Base-by-base conservation (phyloP, 2,113 vertebrate genomes). In the Psittacus erithacus region DNA sequence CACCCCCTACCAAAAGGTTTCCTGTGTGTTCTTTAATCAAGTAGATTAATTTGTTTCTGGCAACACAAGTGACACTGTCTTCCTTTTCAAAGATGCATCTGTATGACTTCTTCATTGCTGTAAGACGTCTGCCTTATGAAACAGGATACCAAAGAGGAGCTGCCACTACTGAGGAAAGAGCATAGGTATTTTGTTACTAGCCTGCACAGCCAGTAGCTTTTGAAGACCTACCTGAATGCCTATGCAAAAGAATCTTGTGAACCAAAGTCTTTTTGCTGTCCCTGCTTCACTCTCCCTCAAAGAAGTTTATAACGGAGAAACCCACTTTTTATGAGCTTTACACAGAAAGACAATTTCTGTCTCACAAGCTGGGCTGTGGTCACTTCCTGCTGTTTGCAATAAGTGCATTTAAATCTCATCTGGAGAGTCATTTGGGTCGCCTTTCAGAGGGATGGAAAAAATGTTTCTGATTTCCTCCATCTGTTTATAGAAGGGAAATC, bases 71-170 rank as follows among this genome's bases (percentile, higher is more conserved):
- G 75, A 97, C 87, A 9, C n/a, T 88, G 39, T 63, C 17, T 25
- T 97, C 87, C 94, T 95, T 95, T 90, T 89, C 92, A 76, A 93
- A 98, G 98, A 91, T 93, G 95, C 96, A 57, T 82, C 97, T 8
- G 96, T 97, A 50, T 98, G 97, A 98, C 10, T 44, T 55, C 53
- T 25, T n/a, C 78, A 11, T 29, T 29, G 57, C 33, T 77, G n/a
- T 62, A 71, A 86, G 88, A 91, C 4, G 0, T 84, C 87, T 38
- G 82, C 60, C 87, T 82, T 86, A 71, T 86, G 41, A 79, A 94
- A 82, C 8, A 88, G 62, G 74, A 82, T 80, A 80, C 94, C 86
- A 95, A 95, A 69, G 69, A 68, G 57, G 50, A 94, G 57, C 7
- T 1, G 59, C 89, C 64, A 13, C 82, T 25, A 44, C 77, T 22